Base-by-base conservation (phyloP, 2,113 vertebrate species). In the Alligator mississippiensis region DNA sequence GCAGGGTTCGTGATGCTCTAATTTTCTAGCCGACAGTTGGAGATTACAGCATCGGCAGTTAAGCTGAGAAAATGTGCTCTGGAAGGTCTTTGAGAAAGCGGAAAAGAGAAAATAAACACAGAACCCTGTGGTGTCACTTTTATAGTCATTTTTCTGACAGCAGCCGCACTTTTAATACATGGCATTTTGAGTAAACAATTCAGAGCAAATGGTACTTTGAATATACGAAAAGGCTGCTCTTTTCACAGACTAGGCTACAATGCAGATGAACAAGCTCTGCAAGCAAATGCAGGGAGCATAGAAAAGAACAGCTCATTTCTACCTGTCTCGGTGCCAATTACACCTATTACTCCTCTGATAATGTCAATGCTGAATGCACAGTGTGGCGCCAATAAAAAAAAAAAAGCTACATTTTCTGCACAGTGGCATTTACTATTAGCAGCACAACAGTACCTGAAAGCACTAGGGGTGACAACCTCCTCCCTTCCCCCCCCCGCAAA, bases 181-280 rank as follows among this genome's bases (percentile, higher is more conserved):
- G 80, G 90, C 88, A 87, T 55, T 96, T 38, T 22, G 61, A 85
- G 90, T 61, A 96, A 96, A 92, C 85, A 90, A 78, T 55, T 91
- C 17, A 85, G 77, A 94, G 85, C 34, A 89, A 93, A 87, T 80
- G 77, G 1, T 13, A 34, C 81, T 89, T 84, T 83, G 90, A 92
- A 89, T 87, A 70, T 82, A 80, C 91, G 77, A 95, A 84, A 77
- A 94, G 80, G 92, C 82, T 95, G 93, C 90, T 94, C 88, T 90
- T 93, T 90, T 96, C 77, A 87, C 78, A 79, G 30, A 90, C 21
- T 66, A 16, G 0, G 1, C 47, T 58, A 80, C 34, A 61, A 85
- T 63, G 68, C 0, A 75, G 64, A 60, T 60, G 84, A 79, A 75
- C 81, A 76, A 38, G 82, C 63, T 6, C 57, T 77, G 47, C 72